Evolutionary conservation across 2,113 vertebrate genomes (phyloP).

Genomic region (Nanger granti): DNA sequence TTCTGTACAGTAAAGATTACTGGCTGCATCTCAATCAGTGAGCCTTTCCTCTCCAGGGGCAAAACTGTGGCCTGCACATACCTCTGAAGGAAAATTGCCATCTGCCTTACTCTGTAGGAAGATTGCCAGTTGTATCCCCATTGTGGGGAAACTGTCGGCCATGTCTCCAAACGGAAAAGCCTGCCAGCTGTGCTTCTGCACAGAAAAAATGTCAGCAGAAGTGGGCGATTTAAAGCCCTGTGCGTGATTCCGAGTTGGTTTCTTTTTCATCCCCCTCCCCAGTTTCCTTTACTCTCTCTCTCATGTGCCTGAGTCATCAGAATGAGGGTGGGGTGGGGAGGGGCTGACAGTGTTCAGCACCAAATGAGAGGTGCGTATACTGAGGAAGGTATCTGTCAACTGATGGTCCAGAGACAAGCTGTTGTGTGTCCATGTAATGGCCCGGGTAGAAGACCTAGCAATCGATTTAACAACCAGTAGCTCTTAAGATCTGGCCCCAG

Average conservation of each 20-base stretch:
- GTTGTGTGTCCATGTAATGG: neutral
- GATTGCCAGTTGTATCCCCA: constrained; percentile 54
- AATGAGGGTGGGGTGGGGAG: neutral
- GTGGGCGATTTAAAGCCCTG: neutral
- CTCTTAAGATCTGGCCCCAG: neutral
- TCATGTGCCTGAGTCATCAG: neutral
- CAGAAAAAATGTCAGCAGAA: constrained; percentile 30
- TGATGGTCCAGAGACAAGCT: neutral
- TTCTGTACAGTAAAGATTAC: constrained; percentile 40
- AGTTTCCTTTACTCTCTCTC: neutral
- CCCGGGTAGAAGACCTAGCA: neutral
- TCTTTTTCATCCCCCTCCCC: neutral
- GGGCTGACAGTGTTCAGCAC: neutral
- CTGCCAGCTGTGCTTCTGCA: constrained; percentile 10
- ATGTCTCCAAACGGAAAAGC: constrained; percentile 7
- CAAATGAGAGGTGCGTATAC: neutral
- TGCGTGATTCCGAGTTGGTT: neutral
- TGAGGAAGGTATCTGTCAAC: neutral
- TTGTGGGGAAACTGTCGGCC: constrained; percentile 38
- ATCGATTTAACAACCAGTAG: neutral
- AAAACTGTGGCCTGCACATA: constrained; percentile 47
- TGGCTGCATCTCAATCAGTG: constrained; percentile 36
- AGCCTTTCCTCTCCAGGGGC: constrained; percentile 58
- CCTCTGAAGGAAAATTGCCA: constrained; percentile 64
- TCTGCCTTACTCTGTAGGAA: constrained; percentile 53